phyloP scores from a whole-genome alignment of 2,888 invertebrate species.

The Conistra vaccinii region DNA sequence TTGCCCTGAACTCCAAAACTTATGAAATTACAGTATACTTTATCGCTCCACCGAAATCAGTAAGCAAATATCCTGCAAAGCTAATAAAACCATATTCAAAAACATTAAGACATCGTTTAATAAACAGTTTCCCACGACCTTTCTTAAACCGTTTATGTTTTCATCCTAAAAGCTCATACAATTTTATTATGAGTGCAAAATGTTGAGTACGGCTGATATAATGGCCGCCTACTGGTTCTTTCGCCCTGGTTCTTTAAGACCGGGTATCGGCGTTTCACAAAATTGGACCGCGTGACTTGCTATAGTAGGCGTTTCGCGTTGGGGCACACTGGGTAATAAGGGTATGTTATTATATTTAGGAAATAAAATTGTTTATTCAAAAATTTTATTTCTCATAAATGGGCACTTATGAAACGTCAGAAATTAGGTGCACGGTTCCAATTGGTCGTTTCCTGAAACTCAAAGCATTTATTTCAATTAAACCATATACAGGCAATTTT shows the following conservation, averaged over 20 bases:
- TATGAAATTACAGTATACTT: background rate
- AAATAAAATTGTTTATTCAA: background rate
- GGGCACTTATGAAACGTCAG: too few species aligned
- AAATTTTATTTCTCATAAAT: too few species aligned
- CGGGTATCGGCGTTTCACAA: constrained; percentile 79
- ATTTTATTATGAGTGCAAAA: constrained; percentile 28
- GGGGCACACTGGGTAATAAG: constrained; percentile 63
- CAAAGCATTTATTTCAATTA: too few species aligned
- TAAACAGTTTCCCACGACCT: constrained; percentile 15
- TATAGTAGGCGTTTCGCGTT: constrained; percentile 70
- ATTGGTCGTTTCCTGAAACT: too few species aligned
- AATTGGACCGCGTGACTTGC: constrained; percentile 88
- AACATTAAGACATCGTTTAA: constrained; percentile 9
- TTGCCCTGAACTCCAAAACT: background rate
- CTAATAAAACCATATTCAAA: constrained; percentile 17
- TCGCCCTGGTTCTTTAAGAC: constrained; percentile 77
- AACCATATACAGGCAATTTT: too few species aligned
- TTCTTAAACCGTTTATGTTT: constrained; percentile 30
- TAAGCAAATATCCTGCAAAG: constrained; percentile 7
- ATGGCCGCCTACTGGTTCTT: constrained; percentile 32
- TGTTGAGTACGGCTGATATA: constrained; percentile 32
- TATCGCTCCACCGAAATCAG: background rate
- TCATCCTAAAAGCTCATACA: constrained; percentile 31
- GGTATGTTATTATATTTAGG: background rate
- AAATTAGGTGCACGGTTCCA: too few species aligned